Evolutionary conservation across 2,888 invertebrate genomes (phyloP).

Genomic region (Idaea dimidiata): DNA sequence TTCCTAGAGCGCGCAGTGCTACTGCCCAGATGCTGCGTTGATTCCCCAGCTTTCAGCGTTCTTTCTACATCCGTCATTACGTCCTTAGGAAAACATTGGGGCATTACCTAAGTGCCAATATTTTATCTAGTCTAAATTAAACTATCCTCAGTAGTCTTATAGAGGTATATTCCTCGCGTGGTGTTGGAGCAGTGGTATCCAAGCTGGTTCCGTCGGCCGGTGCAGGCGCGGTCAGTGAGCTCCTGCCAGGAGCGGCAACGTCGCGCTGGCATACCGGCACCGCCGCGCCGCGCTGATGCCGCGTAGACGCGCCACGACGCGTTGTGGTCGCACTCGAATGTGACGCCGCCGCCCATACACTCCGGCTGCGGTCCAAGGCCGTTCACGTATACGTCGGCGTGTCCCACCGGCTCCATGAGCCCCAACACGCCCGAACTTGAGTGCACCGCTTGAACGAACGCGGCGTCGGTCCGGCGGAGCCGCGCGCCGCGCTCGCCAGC

Average conservation of each 20-base stretch:
- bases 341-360: slow-evolving; percentile 40
- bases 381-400: slow-evolving; percentile 67
- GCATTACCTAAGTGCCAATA: too few species aligned
- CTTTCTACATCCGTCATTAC: too few species aligned
- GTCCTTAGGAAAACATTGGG: too few species aligned
- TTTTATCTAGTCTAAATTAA: neutral
- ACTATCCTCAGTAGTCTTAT: slow-evolving; percentile 28
- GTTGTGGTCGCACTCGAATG: slow-evolving; percentile 64
- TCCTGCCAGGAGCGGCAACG: slow-evolving; percentile 52
- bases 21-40: too few species aligned
- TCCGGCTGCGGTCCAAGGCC: slow-evolving; percentile 62
- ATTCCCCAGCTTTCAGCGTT: too few species aligned
- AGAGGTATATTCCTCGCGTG: slow-evolving; percentile 54
- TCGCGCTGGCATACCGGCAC: slow-evolving; percentile 40
- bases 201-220: slow-evolving; percentile 44
- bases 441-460: slow-evolving; percentile 66
- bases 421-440: slow-evolving; percentile 65
- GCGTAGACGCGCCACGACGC: slow-evolving; percentile 61
- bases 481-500: slow-evolving; percentile 46
- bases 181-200: slow-evolving; percentile 48
- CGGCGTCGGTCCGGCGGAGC: slow-evolving; percentile 51
- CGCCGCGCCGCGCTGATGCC: slow-evolving; percentile 35
- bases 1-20: too few species aligned
- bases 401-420: slow-evolving; percentile 56
- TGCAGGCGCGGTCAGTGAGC: slow-evolving; percentile 43